phyloP scores from a whole-genome alignment of 1,140 invertebrate species.

The Dinothrombium tinctorium region DNA sequence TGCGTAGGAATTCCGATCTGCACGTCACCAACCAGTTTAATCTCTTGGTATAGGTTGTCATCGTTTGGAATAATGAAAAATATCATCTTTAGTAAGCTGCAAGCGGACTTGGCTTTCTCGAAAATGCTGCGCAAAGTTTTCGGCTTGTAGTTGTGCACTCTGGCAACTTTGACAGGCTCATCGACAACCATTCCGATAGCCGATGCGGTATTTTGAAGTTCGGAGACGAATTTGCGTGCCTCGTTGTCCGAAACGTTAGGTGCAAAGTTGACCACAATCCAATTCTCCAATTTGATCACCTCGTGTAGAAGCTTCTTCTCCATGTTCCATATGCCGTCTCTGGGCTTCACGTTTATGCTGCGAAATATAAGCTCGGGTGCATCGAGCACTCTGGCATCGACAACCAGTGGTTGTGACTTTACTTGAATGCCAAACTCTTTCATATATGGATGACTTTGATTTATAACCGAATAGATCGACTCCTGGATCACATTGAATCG shows the following conservation, averaged over 20 bases:
- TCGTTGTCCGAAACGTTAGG: background rate
- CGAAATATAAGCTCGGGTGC: constrained; percentile 10
- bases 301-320: constrained; percentile 32
- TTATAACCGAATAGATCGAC: constrained; percentile 10
- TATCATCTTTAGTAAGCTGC: background rate
- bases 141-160: background rate
- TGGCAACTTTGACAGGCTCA: background rate
- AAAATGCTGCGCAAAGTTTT: background rate
- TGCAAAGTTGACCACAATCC: constrained; percentile 14
- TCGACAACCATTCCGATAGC: background rate
- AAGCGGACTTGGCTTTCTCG: background rate
- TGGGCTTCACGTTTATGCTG: constrained; percentile 7
- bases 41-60: constrained; percentile 11
- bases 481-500: constrained; percentile 6
- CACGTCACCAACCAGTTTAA: constrained; percentile 51
- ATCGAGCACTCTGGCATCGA: constrained; percentile 12
- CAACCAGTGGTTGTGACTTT: constrained; percentile 4
- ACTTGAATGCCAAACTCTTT: constrained; percentile 16
- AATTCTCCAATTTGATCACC: constrained; percentile 19
- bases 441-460: constrained; percentile 14
- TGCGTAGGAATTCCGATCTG: constrained; percentile 49
- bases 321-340: constrained; percentile 33
- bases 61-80: background rate
- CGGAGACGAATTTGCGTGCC: background rate
- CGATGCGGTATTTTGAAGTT: background rate